These are phyloP conservation scores for Sebastes oblongus DNA, from an alignment of 2,797 vertebrate genomes.

Conservation along the genomic window DNA sequence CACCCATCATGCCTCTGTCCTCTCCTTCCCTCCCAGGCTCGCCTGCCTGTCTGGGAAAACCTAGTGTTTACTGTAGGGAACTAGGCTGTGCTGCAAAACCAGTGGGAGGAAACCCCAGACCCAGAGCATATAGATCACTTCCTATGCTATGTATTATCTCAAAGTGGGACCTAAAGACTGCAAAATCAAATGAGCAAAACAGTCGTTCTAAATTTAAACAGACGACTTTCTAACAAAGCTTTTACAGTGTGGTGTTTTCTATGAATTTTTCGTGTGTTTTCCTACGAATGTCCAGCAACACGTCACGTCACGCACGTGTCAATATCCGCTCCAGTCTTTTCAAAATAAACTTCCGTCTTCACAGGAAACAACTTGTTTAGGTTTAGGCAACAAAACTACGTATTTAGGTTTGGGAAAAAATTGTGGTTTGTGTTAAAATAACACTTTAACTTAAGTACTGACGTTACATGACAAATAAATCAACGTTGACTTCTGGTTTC, in stretches of 20 bases:
- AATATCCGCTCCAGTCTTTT: too few species aligned
- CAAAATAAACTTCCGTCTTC: too few species aligned
- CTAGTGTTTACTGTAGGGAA: constrained; percentile 30
- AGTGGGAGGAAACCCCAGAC: constrained; percentile 17
- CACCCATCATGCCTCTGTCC: constrained; percentile 1
- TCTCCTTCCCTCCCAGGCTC: background rate
- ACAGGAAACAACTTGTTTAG: too few species aligned
- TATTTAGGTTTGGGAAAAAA: too few species aligned
- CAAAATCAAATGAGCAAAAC: constrained; percentile 21
- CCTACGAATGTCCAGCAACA: too few species aligned
- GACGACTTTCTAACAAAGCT: constrained; percentile 1
- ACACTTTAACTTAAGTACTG: too few species aligned
- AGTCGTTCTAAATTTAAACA: background rate
- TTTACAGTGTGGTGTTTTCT: constrained; percentile 7
- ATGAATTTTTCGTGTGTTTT: background rate
- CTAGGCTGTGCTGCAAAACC: constrained; percentile 18
- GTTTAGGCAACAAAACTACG: too few species aligned
- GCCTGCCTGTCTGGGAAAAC: constrained; percentile 30
- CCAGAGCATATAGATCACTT: background rate
- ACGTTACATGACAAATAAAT: too few species aligned
- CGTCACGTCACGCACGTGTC: too few species aligned
- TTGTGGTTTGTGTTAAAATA: too few species aligned
- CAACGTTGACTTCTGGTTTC: too few species aligned
- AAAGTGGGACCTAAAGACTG: background rate
- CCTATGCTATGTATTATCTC: background rate